Percentiles rank a stretch among this genome's conserved stretches.
Evolutionary conservation across 2,888 invertebrate genomes (phyloP).

Genomic region (Mimumesa dahlbomi): DNA sequence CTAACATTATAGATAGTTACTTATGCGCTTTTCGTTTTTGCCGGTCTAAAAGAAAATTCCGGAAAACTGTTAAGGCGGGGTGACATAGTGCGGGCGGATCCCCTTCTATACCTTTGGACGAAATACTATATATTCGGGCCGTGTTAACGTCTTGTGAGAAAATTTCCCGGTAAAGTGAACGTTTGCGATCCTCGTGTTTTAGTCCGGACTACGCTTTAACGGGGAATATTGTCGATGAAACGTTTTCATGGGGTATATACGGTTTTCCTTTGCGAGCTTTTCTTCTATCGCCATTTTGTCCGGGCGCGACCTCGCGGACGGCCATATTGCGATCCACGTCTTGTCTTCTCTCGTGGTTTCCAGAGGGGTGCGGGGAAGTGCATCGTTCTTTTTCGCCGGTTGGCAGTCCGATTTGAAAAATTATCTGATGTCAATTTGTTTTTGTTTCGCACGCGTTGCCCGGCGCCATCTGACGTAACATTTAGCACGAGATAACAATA

Average conservation of each 20-base stretch:
- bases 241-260: slow-evolving; percentile 7
- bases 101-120: slow-evolving; percentile 24
- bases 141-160: neutral
- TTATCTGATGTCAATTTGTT: slow-evolving; percentile 66
- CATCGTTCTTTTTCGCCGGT: slow-evolving; percentile 47
- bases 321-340: slow-evolving; percentile 76
- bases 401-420: slow-evolving; percentile 40
- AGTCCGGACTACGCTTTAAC: slow-evolving; percentile 57
- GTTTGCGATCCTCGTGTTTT: slow-evolving; percentile 61
- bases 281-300: slow-evolving; percentile 76
- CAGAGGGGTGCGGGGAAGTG: slow-evolving; percentile 50
- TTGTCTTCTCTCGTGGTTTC: slow-evolving; percentile 63
- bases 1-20: slow-evolving; percentile 16
- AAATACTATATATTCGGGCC: slow-evolving; percentile 5
- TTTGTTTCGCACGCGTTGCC: slow-evolving; percentile 56
- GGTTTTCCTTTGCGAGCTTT: slow-evolving; percentile 61
- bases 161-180: slow-evolving; percentile 54
- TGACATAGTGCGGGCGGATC: slow-evolving; percentile 62
- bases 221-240: slow-evolving; percentile 26
- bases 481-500: slow-evolving; percentile 68
- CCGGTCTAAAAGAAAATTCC: slow-evolving; percentile 27
- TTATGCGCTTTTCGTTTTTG: neutral
- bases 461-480: slow-evolving; percentile 64
- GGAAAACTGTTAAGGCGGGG: slow-evolving; percentile 39
- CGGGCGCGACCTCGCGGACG: slow-evolving; percentile 72